phyloP scores from a whole-genome alignment of 2,113 vertebrate species.

The Patagioenas fasciata region DNA sequence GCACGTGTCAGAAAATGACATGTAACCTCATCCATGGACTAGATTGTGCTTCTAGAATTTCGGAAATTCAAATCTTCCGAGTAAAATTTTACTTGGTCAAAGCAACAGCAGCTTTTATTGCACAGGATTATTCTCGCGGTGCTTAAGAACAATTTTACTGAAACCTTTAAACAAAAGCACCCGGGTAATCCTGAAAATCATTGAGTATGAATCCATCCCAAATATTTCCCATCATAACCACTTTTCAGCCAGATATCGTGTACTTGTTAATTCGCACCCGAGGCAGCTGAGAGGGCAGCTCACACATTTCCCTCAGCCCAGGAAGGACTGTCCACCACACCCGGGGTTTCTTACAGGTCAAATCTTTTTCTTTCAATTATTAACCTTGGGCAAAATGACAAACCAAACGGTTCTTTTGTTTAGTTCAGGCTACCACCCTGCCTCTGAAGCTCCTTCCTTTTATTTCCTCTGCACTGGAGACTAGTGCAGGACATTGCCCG shows the following conservation, averaged over 20 bases:
- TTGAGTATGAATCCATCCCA: not conserved
- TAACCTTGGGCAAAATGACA: constrained; percentile 50
- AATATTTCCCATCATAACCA: not conserved
- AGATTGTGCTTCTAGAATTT: not conserved
- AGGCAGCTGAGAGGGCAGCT: not conserved
- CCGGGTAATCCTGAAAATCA: not conserved
- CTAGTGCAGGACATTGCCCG: not conserved
- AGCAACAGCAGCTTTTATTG: not conserved
- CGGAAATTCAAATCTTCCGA: not conserved
- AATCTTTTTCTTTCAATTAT: constrained; percentile 27
- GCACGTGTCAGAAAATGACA: not conserved
- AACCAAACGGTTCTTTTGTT: constrained; percentile 49
- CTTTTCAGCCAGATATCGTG: not conserved
- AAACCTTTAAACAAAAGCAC: not conserved
- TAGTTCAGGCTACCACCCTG: constrained; percentile 21
- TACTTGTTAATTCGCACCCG: not conserved
- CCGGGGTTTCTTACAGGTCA: constrained; percentile 53
- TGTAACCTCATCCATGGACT: not conserved
- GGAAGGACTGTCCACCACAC: constrained; percentile 52
- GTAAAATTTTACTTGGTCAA: not conserved
- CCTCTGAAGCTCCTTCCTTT: constrained; percentile 5
- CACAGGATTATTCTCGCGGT: not conserved
- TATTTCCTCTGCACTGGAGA: not conserved
- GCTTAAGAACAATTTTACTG: not conserved
- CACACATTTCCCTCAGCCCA: not conserved